Conservation (phyloP, 2,113 vertebrate genomes). For the Talpa occidentalis region DNA sequence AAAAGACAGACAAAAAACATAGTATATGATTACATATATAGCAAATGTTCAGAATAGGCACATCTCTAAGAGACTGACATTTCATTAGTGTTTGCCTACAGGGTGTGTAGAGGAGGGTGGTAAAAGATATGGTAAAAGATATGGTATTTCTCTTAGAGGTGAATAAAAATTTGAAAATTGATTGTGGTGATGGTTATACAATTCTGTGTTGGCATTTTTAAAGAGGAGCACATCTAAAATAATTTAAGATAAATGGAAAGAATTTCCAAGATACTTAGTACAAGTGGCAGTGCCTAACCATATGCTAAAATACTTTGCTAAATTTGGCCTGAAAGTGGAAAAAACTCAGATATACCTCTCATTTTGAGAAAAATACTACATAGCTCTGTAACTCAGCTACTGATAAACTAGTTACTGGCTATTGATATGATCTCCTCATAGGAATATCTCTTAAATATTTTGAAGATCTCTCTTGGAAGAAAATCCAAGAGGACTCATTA, state of each 20-base stretch:
- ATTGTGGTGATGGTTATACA: background rate
- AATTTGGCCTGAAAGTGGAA: background rate
- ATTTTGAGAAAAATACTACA: background rate
- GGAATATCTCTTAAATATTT: constrained; percentile 35
- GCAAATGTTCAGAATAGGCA: constrained; percentile 10
- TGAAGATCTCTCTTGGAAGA: constrained; percentile 13
- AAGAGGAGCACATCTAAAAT: background rate
- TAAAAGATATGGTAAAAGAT: background rate
- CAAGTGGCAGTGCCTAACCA: background rate
- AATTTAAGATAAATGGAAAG: background rate
- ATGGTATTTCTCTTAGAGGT: background rate
- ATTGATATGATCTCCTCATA: constrained; percentile 7
- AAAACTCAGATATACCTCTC: constrained; percentile 3
- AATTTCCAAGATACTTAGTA: constrained; percentile 34
- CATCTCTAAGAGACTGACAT: background rate
- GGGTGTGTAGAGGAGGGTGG: background rate
- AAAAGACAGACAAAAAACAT: background rate
- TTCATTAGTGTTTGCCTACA: background rate
- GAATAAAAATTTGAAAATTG: constrained; percentile 56
- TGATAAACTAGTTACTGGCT: background rate
- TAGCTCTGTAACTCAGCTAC: constrained; percentile 24
- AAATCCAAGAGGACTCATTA: background rate
- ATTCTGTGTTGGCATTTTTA: constrained; percentile 12
- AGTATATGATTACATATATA: background rate
- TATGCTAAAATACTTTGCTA: constrained; percentile 5